Conservation (phyloP, 2,888 invertebrate species). For the Hemaris fuciformis region DNA sequence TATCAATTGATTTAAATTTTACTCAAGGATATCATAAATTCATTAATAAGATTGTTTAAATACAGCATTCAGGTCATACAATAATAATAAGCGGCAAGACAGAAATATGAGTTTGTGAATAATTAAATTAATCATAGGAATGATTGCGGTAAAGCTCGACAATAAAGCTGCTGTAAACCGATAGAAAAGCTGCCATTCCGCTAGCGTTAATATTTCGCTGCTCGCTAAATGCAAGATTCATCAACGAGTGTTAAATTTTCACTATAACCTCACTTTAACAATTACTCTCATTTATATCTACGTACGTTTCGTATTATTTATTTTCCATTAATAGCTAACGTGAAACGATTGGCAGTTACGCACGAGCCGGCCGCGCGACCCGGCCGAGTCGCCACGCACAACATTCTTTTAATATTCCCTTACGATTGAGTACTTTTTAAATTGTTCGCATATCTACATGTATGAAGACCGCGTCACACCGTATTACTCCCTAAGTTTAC, state of each 20-base stretch:
- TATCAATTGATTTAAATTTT: not conserved
- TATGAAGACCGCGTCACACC: constrained; percentile 45
- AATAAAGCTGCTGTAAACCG: not conserved
- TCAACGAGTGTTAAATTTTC: constrained; percentile 78
- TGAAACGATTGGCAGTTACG: constrained; percentile 73
- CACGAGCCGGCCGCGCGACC: constrained; percentile 37
- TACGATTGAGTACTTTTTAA: constrained; percentile 39
- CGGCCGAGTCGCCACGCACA: constrained; percentile 43
- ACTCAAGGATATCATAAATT: not conserved
- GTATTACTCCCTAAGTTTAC: constrained; percentile 54
- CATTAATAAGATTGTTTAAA: not conserved
- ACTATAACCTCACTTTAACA: constrained; percentile 76
- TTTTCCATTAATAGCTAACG: constrained; percentile 53
- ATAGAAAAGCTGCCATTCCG: constrained; percentile 13
- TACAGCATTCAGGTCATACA: not conserved
- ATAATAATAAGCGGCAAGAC: not conserved
- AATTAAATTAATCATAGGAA: not conserved
- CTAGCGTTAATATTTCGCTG: constrained; percentile 33
- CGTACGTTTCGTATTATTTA: constrained; percentile 61
- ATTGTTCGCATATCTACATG: constrained; percentile 48
- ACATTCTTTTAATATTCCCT: constrained; percentile 29
- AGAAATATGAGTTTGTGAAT: not conserved
- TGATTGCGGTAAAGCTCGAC: not conserved
- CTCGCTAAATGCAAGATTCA: constrained; percentile 60
- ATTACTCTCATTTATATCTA: constrained; percentile 67